These are phyloP conservation scores for Myotis vivesi DNA, from an alignment of 2,797 vertebrate genomes.

Conservation along the genomic window DNA sequence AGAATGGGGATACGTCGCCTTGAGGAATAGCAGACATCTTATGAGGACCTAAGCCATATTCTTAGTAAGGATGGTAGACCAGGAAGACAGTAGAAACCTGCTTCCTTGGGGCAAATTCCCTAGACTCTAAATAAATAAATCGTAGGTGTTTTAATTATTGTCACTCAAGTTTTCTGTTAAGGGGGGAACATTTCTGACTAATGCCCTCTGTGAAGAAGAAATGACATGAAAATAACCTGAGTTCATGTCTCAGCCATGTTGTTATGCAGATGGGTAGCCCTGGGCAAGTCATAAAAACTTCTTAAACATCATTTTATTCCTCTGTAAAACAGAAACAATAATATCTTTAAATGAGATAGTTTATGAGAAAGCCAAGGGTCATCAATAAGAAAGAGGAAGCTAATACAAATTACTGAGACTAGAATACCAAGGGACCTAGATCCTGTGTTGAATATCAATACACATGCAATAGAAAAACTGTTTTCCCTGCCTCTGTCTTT, in stretches of 20 bases:
- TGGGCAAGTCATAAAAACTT: background rate
- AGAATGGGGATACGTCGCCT: background rate
- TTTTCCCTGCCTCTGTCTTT: background rate
- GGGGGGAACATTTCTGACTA: background rate
- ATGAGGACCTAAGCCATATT: background rate
- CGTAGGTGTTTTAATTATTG: background rate
- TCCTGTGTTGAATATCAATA: background rate
- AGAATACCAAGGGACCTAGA: background rate
- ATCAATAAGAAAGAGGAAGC: background rate
- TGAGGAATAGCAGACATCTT: background rate
- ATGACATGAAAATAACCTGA: background rate
- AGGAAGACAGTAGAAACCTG: background rate
- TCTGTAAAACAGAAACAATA: slow-evolving; percentile 2
- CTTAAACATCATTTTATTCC: background rate
- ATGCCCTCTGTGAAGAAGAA: background rate
- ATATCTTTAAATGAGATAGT: slow-evolving; percentile 25
- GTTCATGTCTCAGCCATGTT: background rate
- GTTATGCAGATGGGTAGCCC: background rate
- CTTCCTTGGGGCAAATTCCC: background rate
- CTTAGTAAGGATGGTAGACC: background rate
- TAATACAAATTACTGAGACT: background rate
- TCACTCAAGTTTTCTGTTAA: background rate
- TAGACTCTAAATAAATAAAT: background rate
- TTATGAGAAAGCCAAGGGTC: slow-evolving; percentile 4
- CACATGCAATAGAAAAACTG: background rate